Evolutionary conservation across 2,888 invertebrate species (phyloP).

Genomic region (Mesorhabditis sp.): DNA sequence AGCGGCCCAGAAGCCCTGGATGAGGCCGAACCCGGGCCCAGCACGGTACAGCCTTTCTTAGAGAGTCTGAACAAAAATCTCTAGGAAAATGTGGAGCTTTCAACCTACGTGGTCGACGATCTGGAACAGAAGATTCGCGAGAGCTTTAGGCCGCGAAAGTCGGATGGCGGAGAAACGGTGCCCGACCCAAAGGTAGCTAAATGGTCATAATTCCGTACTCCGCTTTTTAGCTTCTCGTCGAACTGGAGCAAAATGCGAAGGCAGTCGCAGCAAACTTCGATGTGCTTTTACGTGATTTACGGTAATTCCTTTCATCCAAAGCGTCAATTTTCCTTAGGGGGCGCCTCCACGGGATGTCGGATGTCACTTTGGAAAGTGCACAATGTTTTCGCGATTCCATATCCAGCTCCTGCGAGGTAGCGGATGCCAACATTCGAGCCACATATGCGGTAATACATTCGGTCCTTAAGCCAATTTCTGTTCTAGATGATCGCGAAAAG

Average conservation of each 20-base stretch:
- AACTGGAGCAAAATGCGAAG: conserved; percentile 46
- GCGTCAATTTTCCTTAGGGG: conserved; percentile 24
- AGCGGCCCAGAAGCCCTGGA: not conserved
- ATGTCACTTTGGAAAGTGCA: conserved; percentile 48
- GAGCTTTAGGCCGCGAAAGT: conserved; percentile 16
- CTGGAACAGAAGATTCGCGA: conserved; percentile 31
- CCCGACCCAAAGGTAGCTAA: conserved; percentile 29
- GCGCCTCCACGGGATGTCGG: conserved; percentile 49
- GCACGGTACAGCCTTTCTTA: not conserved
- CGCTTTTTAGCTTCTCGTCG: conserved; percentile 31
- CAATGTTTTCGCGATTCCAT: conserved; percentile 46
- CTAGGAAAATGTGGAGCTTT: conserved; percentile 8
- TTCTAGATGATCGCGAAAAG: conserved; percentile 53
- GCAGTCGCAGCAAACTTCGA: conserved; percentile 50
- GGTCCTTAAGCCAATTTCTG: not conserved
- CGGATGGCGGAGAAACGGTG: conserved; percentile 1
- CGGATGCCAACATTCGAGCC: conserved; percentile 47
- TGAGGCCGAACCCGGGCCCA: not conserved
- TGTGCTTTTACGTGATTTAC: conserved; percentile 45
- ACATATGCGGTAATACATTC: conserved; percentile 42
- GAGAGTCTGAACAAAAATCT: not conserved
- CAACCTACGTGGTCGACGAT: conserved; percentile 31
- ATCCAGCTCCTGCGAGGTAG: conserved; percentile 46
- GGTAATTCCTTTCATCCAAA: conserved; percentile 20
- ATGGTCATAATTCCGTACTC: not conserved